phyloP scores from a whole-genome alignment of 2,797 vertebrate species.

The Mormyrops boulengeri region DNA sequence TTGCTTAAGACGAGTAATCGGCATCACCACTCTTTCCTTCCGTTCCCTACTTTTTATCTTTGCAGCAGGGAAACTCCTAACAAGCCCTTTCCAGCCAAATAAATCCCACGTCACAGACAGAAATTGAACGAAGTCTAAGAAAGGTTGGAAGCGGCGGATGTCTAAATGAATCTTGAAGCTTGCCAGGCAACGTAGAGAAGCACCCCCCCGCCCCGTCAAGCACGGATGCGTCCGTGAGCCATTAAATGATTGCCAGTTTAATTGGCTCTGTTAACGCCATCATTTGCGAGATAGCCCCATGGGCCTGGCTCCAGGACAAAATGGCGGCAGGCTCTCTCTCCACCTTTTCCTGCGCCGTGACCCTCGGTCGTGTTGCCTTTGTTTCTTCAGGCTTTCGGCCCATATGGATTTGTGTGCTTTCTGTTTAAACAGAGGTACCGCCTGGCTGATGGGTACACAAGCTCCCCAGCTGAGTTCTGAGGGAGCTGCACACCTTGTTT shows the following conservation, averaged over 20 bases:
- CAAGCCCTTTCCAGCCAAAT: background rate
- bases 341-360: background rate
- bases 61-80: background rate
- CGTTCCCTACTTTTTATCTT: background rate
- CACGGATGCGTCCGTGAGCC: slow-evolving; percentile 41
- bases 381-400: background rate
- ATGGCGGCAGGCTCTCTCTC: slow-evolving; percentile 29
- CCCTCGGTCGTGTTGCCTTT: background rate
- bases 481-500: background rate
- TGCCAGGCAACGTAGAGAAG: slow-evolving; percentile 40
- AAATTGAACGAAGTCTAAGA: background rate
- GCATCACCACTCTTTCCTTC: no score
- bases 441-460: background rate
- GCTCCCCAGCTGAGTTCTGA: background rate
- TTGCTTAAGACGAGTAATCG: background rate
- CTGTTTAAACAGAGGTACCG: background rate
- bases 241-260: slow-evolving; percentile 50
- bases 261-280: slow-evolving; percentile 52
- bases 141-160: slow-evolving; percentile 36
- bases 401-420: background rate
- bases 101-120: background rate
- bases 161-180: slow-evolving; percentile 41
- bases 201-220: slow-evolving; percentile 31
- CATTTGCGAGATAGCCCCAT: slow-evolving; percentile 47
- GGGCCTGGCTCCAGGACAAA: slow-evolving; percentile 41